These are phyloP conservation scores for Agelas oroides DNA, from an alignment of 37 sponge, comb jelly and placozoan species.

Conservation along the genomic window DNA sequence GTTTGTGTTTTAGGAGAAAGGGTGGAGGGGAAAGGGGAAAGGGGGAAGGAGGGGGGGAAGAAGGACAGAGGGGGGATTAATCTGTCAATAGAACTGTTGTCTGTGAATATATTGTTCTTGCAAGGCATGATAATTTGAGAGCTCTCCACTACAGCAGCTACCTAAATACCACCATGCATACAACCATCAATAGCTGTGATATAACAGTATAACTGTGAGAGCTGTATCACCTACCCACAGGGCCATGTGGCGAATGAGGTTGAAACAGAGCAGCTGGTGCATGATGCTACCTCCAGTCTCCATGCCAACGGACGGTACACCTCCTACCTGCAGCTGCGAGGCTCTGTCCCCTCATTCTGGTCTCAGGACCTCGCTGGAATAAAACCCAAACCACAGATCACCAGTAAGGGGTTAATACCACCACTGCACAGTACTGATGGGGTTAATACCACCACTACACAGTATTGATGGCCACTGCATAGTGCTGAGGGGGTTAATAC, in stretches of 20 bases:
- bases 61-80: not conserved
- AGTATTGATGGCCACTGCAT: too few species aligned
- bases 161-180: too few species aligned
- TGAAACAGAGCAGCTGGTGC: constrained; percentile 94
- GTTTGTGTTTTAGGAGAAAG: too few species aligned
- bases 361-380: constrained; percentile 77
- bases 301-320: constrained; percentile 88
- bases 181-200: too few species aligned
- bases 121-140: too few species aligned
- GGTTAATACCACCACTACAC: too few species aligned
- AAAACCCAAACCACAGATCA: constrained; percentile 69
- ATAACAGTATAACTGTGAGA: too few species aligned
- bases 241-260: constrained; percentile 99
- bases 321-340: constrained; percentile 92
- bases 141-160: too few species aligned
- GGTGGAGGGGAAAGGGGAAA: not conserved
- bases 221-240: constrained; percentile 3
- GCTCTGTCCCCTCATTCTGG: constrained; percentile 96
- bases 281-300: constrained; percentile 81
- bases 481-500: too few species aligned
- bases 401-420: constrained; percentile 45
- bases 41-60: not conserved
- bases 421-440: too few species aligned
- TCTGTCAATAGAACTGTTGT: not conserved
- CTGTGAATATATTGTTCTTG: too few species aligned